These are phyloP conservation scores for Cladopsammia gracilis DNA, from an alignment of 64 coral and sea anemone genomes.

Conservation along the genomic window DNA sequence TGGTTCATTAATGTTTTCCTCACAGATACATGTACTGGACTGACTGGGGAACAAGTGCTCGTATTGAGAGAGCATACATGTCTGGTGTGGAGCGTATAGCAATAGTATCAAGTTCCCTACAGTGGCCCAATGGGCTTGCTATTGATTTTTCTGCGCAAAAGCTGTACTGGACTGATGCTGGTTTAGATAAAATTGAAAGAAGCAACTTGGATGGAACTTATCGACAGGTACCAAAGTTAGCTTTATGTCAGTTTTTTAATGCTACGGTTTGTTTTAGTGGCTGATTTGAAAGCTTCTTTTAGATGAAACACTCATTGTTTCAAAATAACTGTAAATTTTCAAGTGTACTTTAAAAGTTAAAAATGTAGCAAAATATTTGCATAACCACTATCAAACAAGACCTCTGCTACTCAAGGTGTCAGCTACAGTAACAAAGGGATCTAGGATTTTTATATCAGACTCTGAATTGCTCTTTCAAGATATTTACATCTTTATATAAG, in stretches of 20 bases:
- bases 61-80: conserved; percentile 80
- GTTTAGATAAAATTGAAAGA: conserved; percentile 77
- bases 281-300: too few species aligned
- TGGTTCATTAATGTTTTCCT: neutral
- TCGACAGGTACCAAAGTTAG: conserved; percentile 54
- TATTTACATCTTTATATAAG: too few species aligned
- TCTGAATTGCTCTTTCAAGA: too few species aligned
- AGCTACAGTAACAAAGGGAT: too few species aligned
- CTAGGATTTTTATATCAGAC: too few species aligned
- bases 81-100: conserved; percentile 58
- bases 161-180: conserved; percentile 95
- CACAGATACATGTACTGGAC: conserved; percentile 93
- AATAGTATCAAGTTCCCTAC: conserved; percentile 49
- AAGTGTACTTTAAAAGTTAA: too few species aligned
- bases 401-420: too few species aligned
- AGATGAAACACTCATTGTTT: too few species aligned
- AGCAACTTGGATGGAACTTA: conserved; percentile 82
- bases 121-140: conserved; percentile 93
- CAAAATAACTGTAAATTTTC: too few species aligned
- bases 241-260: neutral
- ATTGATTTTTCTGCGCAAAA: conserved; percentile 78
- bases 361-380: too few species aligned
- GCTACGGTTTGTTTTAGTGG: too few species aligned
- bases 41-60: conserved; percentile 82
- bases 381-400: too few species aligned